Conservation (phyloP, 2,797 vertebrate species). For the Gephyroberyx darwinii region DNA sequence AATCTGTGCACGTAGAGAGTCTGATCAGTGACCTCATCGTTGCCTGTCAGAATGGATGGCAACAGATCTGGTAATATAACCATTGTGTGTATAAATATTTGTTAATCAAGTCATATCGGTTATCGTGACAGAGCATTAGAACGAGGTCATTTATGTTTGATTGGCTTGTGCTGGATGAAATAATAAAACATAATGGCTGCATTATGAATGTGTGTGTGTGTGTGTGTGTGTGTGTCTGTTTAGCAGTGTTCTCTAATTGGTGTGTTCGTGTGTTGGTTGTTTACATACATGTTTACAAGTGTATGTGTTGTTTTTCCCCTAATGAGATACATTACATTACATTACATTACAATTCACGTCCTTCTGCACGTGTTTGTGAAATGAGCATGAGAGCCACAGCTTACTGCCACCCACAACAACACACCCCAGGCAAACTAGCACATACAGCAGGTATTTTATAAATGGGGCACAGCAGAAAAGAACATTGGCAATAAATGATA, state of each 20-base stretch:
- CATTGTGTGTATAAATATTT: conserved; percentile 10
- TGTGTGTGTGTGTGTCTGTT: too few species aligned
- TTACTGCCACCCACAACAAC: not conserved
- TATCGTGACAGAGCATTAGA: conserved; percentile 5
- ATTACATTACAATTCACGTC: not conserved
- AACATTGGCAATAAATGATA: conserved; percentile 64
- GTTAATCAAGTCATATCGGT: conserved; percentile 27
- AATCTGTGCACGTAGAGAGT: conserved; percentile 47
- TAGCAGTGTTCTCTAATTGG: not conserved
- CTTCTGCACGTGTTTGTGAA: not conserved
- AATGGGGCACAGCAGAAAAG: conserved; percentile 28
- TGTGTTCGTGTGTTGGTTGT: not conserved
- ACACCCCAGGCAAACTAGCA: not conserved
- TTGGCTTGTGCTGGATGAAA: not conserved
- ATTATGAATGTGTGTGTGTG: not conserved
- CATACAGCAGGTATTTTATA: conserved; percentile 10
- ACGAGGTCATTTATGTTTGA: conserved; percentile 8
- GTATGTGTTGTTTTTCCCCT: not conserved
- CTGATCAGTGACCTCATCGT: conserved; percentile 43
- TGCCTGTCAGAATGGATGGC: conserved; percentile 19
- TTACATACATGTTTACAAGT: not conserved
- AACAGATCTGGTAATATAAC: conserved; percentile 13
- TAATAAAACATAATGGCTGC: not conserved
- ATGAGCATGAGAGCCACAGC: not conserved
- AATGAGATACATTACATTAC: not conserved